Conservation (phyloP, 2,888 invertebrate genomes). For the Drosophila falleni region DNA sequence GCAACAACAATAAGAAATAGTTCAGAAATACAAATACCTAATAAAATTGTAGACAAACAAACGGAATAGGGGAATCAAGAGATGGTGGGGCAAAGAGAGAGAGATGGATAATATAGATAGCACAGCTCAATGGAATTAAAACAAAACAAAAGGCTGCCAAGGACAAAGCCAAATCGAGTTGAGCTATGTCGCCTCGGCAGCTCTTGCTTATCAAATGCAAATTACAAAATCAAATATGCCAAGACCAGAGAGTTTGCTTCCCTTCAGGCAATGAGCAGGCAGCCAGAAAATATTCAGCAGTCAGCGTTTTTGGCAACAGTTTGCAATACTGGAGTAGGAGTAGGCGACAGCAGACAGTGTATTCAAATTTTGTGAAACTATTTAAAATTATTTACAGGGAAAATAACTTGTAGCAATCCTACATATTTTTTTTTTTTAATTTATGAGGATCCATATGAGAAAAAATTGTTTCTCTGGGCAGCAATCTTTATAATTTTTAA, state of each 20-base stretch:
- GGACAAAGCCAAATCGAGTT: conserved; percentile 55
- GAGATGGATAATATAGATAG: conserved; percentile 51
- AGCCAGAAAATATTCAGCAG: conserved; percentile 19
- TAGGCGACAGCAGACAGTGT: neutral
- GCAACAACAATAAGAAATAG: conserved; percentile 27
- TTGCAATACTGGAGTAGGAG: conserved; percentile 12
- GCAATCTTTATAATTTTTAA: too few species aligned
- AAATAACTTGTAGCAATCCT: too few species aligned
- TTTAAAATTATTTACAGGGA: neutral
- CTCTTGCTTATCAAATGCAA: conserved; percentile 72
- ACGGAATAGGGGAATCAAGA: conserved; percentile 10
- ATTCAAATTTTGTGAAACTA: neutral
- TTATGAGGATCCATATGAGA: too few species aligned
- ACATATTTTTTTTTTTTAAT: too few species aligned
- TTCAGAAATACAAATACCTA: conserved; percentile 51
- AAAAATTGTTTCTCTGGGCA: too few species aligned
- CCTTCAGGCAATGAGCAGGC: conserved; percentile 38
- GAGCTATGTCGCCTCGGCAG: conserved; percentile 40
- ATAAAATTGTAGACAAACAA: conserved; percentile 60
- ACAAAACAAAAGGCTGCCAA: conserved; percentile 70
- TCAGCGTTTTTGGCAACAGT: conserved; percentile 52
- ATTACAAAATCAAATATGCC: conserved; percentile 77
- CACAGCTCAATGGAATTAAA: conserved; percentile 74
- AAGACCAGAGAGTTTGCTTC: conserved; percentile 38
- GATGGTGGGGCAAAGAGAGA: conserved; percentile 8